Conservation (phyloP, 2,113 vertebrate species). For the Nansenia antarctica region DNA sequence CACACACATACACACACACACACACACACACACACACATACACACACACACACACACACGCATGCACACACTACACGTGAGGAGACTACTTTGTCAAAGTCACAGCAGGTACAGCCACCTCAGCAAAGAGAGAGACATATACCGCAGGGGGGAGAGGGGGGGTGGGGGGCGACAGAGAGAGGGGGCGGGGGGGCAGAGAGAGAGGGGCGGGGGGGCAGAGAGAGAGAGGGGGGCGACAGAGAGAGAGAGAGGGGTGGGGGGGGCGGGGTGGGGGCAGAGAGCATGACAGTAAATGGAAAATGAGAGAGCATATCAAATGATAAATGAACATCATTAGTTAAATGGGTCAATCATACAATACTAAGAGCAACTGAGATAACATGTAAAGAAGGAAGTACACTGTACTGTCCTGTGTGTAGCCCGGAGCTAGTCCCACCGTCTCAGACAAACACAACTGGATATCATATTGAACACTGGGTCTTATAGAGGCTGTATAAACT, state of each 20-base stretch:
- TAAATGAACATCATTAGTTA: constrained; percentile 58
- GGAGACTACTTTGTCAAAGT: constrained; percentile 78
- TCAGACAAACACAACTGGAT: constrained; percentile 51
- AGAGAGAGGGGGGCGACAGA: background rate
- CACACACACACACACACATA: constrained; percentile 17
- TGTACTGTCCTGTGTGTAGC: constrained; percentile 38
- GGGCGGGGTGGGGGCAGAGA: background rate
- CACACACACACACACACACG: constrained; percentile 20
- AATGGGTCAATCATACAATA: constrained; percentile 66
- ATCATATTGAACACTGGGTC: no score
- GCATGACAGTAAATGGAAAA: constrained; percentile 47
- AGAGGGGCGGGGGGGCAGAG: background rate
- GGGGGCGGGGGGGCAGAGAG: constrained; percentile 22
- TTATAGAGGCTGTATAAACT: no score
- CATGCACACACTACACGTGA: constrained; percentile 29
- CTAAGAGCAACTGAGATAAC: constrained; percentile 52
- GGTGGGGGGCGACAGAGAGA: constrained; percentile 6
- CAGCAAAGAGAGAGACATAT: constrained; percentile 70
- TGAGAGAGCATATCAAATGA: constrained; percentile 53
- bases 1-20: constrained; percentile 7
- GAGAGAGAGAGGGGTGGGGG: background rate
- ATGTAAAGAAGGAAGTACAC: constrained; percentile 44
- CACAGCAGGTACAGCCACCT: constrained; percentile 76
- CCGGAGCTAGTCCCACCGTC: constrained; percentile 24
- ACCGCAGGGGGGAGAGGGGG: constrained; percentile 29